Evolutionary conservation across 2,797 vertebrate genomes (phyloP).

Genomic region (Microtus californicus): DNA sequence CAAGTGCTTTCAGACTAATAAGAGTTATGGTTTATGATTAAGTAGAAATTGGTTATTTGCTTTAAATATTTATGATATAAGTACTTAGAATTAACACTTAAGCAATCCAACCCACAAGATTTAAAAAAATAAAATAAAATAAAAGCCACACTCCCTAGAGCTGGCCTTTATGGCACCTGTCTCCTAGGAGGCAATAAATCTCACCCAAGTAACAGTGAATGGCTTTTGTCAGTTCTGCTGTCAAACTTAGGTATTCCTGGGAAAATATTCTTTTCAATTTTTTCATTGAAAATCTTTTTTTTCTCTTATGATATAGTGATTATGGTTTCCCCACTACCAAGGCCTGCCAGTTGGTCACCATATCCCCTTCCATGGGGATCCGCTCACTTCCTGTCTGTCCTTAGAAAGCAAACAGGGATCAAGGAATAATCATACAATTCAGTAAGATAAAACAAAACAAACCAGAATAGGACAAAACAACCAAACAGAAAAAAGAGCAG

Average conservation of each 20-base stretch:
- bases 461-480: neutral
- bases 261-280: slow-evolving; percentile 9
- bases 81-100: slow-evolving; percentile 72
- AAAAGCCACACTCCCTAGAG: neutral
- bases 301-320: neutral
- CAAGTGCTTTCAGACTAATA: slow-evolving; percentile 75
- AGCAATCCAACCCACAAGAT: slow-evolving; percentile 57
- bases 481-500: neutral
- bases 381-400: neutral
- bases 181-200: slow-evolving; percentile 38
- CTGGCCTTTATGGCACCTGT: slow-evolving; percentile 45
- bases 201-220: slow-evolving; percentile 9
- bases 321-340: no score
- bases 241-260: slow-evolving; percentile 22
- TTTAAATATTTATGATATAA: slow-evolving; percentile 82
- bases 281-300: neutral
- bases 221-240: slow-evolving; percentile 46
- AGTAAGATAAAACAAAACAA: neutral
- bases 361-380: no score
- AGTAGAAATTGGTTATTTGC: slow-evolving; percentile 68
- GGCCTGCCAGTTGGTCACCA: neutral
- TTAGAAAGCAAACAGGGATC: neutral
- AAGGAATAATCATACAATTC: neutral
- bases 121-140: neutral
- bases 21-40: slow-evolving; percentile 76